Evolutionary conservation across 1,140 invertebrate genomes (phyloP).

Genomic region (Papilio polyxenes): DNA sequence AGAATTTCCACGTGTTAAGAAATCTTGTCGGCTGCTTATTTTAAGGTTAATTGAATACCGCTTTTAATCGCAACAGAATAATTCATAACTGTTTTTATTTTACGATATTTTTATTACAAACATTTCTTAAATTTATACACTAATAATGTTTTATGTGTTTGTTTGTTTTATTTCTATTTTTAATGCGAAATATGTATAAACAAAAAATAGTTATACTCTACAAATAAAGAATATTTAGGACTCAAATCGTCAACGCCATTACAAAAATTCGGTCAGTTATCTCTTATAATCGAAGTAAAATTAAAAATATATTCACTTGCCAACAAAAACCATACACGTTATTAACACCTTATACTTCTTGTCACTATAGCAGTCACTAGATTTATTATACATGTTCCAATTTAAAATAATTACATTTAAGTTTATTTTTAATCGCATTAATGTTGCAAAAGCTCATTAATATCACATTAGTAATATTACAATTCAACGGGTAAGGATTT

Average conservation of each 20-base stretch:
- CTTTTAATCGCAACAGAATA: constrained; percentile 18
- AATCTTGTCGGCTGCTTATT: neutral
- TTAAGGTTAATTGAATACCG: neutral
- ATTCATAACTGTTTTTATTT: neutral
- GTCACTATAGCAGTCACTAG: neutral
- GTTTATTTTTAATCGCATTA: constrained; percentile 5
- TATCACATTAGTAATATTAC: constrained; percentile 4
- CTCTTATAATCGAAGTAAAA: too few species aligned
- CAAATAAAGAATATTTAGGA: too few species aligned
- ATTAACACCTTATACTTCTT: too few species aligned
- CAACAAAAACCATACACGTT: neutral
- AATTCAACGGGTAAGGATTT: constrained; percentile 19
- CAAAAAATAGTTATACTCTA: too few species aligned
- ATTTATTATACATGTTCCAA: neutral
- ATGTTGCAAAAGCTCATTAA: neutral
- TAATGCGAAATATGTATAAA: too few species aligned
- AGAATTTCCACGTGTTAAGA: constrained; percentile 18
- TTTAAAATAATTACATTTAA: neutral
- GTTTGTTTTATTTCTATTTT: neutral
- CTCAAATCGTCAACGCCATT: too few species aligned
- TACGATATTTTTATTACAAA: neutral
- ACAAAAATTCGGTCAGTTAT: too few species aligned
- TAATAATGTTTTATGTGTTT: neutral
- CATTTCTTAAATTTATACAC: neutral
- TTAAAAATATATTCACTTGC: neutral